These are phyloP conservation scores for Stenurella melanura DNA, from an alignment of 2,888 invertebrate genomes.

Conservation along the genomic window DNA sequence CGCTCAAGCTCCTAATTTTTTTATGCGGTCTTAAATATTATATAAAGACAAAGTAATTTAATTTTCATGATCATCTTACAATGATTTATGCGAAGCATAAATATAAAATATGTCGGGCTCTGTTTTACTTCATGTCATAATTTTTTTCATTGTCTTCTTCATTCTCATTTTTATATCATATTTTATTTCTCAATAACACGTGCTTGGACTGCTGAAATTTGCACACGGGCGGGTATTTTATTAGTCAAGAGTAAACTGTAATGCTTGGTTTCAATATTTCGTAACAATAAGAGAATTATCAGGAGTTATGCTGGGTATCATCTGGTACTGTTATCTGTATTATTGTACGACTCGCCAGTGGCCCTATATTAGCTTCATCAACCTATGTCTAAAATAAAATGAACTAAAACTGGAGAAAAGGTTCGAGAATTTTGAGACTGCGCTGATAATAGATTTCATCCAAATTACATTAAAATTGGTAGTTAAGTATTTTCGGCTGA, in stretches of 20 bases:
- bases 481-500: too few species aligned
- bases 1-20: too few species aligned
- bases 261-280: neutral
- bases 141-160: neutral
- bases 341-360: too few species aligned
- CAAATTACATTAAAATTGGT: too few species aligned
- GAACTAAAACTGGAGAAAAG: too few species aligned
- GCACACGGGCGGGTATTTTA: neutral
- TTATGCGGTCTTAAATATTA: neutral
- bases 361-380: too few species aligned
- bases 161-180: neutral
- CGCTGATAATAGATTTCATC: too few species aligned
- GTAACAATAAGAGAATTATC: too few species aligned
- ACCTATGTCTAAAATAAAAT: too few species aligned
- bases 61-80: neutral
- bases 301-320: too few species aligned
- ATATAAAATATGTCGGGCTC: neutral
- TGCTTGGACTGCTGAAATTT: neutral
- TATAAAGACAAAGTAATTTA: neutral
- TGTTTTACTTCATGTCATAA: neutral
- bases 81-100: neutral
- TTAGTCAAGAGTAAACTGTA: neutral
- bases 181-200: neutral
- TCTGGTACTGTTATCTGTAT: too few species aligned
- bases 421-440: too few species aligned